These are phyloP conservation scores for Linhomoeus sp. DNA, from an alignment of 2,888 invertebrate genomes.

Conservation along the genomic window DNA sequence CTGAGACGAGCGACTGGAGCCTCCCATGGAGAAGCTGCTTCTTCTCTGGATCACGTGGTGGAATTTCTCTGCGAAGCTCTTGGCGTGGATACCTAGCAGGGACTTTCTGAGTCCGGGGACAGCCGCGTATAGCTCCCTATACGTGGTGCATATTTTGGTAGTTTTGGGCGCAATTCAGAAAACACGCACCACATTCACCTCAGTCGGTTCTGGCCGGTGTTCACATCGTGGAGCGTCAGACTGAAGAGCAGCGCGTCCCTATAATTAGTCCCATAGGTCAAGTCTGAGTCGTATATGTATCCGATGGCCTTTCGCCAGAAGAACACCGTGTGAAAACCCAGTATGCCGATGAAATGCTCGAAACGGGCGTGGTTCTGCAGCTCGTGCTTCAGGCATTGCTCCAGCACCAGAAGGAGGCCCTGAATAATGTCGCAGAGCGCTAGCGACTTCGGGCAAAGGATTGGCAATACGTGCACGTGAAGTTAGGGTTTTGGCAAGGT, in stretches of 20 bases:
- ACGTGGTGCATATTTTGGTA: too few relatives aligned
- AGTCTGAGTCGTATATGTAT: slow-evolving; percentile 16
- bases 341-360: slow-evolving; percentile 11
- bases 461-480: too few relatives aligned
- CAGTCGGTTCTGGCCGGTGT: slow-evolving; percentile 15
- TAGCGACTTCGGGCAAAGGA: too few relatives aligned
- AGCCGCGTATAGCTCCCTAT: slow-evolving; percentile 19
- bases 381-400: slow-evolving; percentile 12
- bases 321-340: slow-evolving; percentile 16
- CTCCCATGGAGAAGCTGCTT: too few relatives aligned
- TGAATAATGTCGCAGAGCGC: background rate
- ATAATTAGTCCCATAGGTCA: slow-evolving; percentile 14
- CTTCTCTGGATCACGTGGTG: slow-evolving; percentile 1
- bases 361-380: slow-evolving; percentile 8
- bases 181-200: too few relatives aligned
- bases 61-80: slow-evolving; percentile 14
- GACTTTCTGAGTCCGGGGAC: slow-evolving; percentile 18
- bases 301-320: slow-evolving; percentile 11
- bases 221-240: slow-evolving; percentile 18
- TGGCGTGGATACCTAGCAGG: slow-evolving; percentile 18
- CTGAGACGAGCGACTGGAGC: too few relatives aligned
- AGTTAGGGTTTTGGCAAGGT: too few relatives aligned
- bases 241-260: slow-evolving; percentile 17
- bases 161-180: too few relatives aligned
- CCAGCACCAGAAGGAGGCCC: slow-evolving; percentile 16